Base-by-base conservation (phyloP, 2,797 vertebrate species). In the Poecilia gillii region DNA sequence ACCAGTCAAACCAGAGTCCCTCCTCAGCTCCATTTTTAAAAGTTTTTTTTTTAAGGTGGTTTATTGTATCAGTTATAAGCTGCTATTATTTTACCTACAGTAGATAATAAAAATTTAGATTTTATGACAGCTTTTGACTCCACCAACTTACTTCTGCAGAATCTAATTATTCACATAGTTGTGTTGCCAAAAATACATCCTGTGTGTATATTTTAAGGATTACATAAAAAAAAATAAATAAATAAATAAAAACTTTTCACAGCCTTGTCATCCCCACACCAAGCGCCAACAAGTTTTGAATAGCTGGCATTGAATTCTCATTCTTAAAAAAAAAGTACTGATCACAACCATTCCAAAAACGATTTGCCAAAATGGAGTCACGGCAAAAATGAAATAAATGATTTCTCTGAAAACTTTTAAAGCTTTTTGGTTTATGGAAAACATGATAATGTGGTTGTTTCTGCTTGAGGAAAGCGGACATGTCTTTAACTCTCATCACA, bases 1-100 rank as follows among this genome's bases (percentile, higher is more conserved):
- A 68, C 45, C 71, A 51, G 83, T 36, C 55, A 51, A 55, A 76
- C 53, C 76, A 70, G 12, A 81, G 84, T 75, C 85, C 72, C 57
- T 57, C 46, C 70, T 86, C 31, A 62, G 79, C 39, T n/a, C 18
- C 4, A 68, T 57, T 57, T 57, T 1, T 33, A 33, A 2, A 3
- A 13, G 5, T 39, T 39, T 3, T 64, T 39, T 36, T 20, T 39
- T 3, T 12, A 23, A 12, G 1, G 20, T 41, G 64, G 20, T 25
- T 68, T 3, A 41, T 12, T 68, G 8, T 6, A 12, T 18, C 39
- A 41, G 3, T 23, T 68, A 23, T 8, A 68, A 64, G 62, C 7
- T 36, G 14, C 20, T 6, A 20, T 16, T 64, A 39, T 64, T 59
- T 31, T 36, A 68, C 36, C 36, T 68, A 1, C 20, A 68, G 36